These are phyloP conservation scores for Orthosia gothica DNA, from an alignment of 2,888 invertebrate genomes.

Conservation along the genomic window DNA sequence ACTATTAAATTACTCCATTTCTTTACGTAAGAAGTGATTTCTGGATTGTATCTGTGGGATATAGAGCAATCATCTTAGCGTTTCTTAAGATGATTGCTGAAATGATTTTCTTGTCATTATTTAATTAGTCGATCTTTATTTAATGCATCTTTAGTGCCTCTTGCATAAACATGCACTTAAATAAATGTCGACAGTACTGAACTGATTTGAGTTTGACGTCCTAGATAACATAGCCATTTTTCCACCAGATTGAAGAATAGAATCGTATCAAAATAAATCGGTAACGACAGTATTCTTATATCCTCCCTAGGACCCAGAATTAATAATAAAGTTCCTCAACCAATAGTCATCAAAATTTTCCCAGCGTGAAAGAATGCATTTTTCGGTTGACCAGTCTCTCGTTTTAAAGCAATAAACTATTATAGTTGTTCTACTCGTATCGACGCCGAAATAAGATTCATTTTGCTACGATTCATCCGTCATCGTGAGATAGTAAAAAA, in stretches of 20 bases:
- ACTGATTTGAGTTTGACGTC: too few relatives aligned
- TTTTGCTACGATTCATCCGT: too few relatives aligned
- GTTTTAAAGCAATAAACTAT: background rate
- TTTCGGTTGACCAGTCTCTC: background rate
- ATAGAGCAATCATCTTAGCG: constrained; percentile 23
- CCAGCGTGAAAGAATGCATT: background rate
- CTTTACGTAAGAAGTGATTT: constrained; percentile 42
- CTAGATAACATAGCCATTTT: background rate
- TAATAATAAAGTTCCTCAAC: background rate
- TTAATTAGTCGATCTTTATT: background rate
- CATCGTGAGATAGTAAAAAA: too few relatives aligned
- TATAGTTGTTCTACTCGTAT: too few relatives aligned
- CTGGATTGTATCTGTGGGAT: constrained; percentile 15
- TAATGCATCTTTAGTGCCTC: background rate
- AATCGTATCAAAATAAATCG: background rate
- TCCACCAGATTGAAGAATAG: background rate
- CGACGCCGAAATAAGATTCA: too few relatives aligned
- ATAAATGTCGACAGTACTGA: too few relatives aligned
- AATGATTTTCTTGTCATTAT: constrained; percentile 5
- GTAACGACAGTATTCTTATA: too few relatives aligned
- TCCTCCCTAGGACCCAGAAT: too few relatives aligned
- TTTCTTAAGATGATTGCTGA: constrained; percentile 24
- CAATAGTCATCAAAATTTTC: background rate
- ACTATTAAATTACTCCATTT: constrained; percentile 43
- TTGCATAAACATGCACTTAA: background rate